Percentiles rank a stretch among this genome's conserved stretches.
These are phyloP conservation scores for Gymnocheta viridis DNA, from an alignment of 2,888 invertebrate species.

Conservation along the genomic window DNA sequence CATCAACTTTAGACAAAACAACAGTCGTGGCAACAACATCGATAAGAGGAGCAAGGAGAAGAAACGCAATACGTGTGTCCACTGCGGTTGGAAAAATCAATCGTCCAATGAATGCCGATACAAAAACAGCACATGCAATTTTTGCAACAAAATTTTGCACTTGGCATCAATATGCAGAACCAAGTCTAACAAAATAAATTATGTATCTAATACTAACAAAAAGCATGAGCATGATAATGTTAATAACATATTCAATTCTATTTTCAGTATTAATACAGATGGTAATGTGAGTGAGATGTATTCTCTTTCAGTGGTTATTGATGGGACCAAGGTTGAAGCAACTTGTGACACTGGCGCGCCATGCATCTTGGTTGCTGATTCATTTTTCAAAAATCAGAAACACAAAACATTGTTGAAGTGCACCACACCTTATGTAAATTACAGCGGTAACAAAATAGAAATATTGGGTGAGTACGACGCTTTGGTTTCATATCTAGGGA, in stretches of 20 bases:
- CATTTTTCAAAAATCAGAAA: conserved; percentile 19
- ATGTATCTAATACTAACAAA: conserved; percentile 1
- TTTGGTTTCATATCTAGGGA: conserved; percentile 2
- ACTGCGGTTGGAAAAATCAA: conserved; percentile 61
- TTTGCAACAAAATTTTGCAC: conserved; percentile 48
- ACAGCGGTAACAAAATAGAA: conserved; percentile 27
- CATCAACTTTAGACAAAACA: conserved; percentile 20
- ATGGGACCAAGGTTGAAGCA: conserved; percentile 29
- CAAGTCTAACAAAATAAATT: conserved; percentile 31
- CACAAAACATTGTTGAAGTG: conserved; percentile 27
- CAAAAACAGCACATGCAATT: conserved; percentile 49
- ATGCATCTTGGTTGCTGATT: conserved; percentile 28
- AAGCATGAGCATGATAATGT: conserved; percentile 29
- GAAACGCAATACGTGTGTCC: conserved; percentile 27
- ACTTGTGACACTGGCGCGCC: conserved; percentile 37
- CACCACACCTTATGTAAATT: conserved; percentile 24
- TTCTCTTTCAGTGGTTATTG: conserved; percentile 32
- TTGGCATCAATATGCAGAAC: conserved; percentile 49
- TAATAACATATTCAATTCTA: conserved; percentile 41
- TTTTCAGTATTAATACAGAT: conserved; percentile 32
- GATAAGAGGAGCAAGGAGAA: conserved; percentile 22
- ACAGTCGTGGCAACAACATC: too few relatives aligned
- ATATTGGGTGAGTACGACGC: too few relatives aligned
- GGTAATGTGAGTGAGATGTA: conserved; percentile 40
- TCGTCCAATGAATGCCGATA: conserved; percentile 46